Evolutionary conservation across 2,888 invertebrate species (phyloP), one percentile per base, ranked within the genome.

Genomic region (Chironomus tentans): DNA sequence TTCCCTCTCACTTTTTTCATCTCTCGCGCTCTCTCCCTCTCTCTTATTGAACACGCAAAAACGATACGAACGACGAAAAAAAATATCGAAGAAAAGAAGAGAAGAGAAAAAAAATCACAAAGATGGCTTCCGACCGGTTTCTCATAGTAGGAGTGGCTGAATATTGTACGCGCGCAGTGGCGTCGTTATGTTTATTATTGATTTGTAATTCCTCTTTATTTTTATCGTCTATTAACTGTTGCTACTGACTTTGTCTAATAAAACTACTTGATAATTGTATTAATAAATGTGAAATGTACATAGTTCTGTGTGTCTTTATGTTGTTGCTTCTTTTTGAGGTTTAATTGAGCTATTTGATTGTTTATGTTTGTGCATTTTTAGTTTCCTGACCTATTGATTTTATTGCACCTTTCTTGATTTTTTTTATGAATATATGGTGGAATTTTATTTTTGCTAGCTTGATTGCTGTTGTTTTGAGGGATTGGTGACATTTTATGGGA

Each of bases 201-300:
- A 56, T 56, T 56, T 56, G 15, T 15, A 56, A 38, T 38, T 38
- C 38, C 56, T 56, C 18, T 56, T 56, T 56, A 56, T 18, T 56
- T 56, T 56, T 38, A 38, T 38, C 10, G 38, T 38, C 38, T 1
- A 38, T 38, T 18, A 21, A 70, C n/a, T 13, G 47, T 47, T 13
- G 68, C 12, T n/a, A 47, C 71, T 56, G 56, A 18, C 15, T 56
- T 56, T 56, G 56, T 18, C 56, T 56, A 56, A 71, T 71, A 56
- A 71, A 71, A 71, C 56, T 71, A 71, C 71, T 71, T 56, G 71
- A 71, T 71, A 71, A 71, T 71, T 56, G 56, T 71, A 71, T 71
- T 71, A 56, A 71, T 38, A 38, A 38, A 38, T 38, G 38, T 38
- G 12, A 38, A 38, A 38, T 38, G 38, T 38, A 56, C 56, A n/a